phyloP scores from a whole-genome alignment of 2,888 invertebrate genomes.

The Suillia variegata region DNA sequence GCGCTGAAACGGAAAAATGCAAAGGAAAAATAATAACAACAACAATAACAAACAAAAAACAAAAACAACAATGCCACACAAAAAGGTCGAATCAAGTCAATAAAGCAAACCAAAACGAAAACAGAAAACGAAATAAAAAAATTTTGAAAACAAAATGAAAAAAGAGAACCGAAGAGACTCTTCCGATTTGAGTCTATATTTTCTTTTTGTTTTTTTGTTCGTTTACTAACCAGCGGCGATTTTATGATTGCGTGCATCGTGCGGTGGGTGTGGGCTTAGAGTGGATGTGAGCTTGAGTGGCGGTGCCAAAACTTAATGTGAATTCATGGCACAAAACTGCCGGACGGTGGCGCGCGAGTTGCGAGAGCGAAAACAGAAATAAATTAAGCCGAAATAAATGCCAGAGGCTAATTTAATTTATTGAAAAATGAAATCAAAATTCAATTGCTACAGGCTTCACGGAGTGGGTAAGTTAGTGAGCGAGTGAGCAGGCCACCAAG shows the following conservation, averaged over 20 bases:
- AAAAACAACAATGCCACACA: neutral
- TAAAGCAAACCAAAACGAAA: neutral
- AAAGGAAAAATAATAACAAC: too few species aligned
- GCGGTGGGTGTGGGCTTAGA: neutral
- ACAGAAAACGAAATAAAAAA: neutral
- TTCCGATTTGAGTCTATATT: neutral
- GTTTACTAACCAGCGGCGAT: neutral
- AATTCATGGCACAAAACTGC: too few species aligned
- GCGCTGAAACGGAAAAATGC: too few species aligned
- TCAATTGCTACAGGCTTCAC: too few species aligned
- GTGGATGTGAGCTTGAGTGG: too few species aligned
- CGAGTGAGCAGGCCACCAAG: too few species aligned
- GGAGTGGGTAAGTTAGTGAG: too few species aligned
- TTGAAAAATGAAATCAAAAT: neutral
- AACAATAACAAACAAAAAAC: too few species aligned
- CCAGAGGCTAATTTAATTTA: neutral
- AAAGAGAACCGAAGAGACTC: too few species aligned
- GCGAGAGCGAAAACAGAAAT: neutral
- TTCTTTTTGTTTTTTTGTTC: neutral
- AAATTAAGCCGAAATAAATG: neutral
- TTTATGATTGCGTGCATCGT: neutral
- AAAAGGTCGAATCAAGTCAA: neutral
- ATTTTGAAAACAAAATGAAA: neutral
- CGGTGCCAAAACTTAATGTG: too few species aligned
- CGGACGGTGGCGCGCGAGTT: neutral